Conservation (phyloP, 2,888 invertebrate species). For the Nomada hirtipes region DNA sequence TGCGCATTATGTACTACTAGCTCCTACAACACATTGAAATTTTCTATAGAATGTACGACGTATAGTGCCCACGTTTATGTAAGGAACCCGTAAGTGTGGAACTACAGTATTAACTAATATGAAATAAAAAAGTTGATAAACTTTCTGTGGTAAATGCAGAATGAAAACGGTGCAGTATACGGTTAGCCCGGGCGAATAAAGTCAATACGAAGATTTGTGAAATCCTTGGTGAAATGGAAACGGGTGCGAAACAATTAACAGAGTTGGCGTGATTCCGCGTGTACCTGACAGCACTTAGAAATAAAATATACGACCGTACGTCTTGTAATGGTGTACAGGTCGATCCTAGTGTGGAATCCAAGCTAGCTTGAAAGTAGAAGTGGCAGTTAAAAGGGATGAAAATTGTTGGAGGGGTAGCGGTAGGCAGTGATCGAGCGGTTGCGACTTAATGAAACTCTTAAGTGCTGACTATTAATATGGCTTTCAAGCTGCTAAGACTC, state of each 20-base stretch:
- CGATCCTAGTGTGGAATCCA: constrained; percentile 9
- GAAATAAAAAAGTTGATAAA: no score
- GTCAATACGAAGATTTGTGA: background rate
- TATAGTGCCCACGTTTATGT: no score
- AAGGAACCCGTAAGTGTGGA: no score
- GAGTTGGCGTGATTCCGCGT: background rate
- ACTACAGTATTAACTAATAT: no score
- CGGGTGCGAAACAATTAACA: background rate
- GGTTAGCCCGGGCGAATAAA: background rate
- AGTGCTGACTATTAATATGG: constrained; percentile 83
- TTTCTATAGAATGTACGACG: no score
- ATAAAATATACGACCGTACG: constrained; percentile 12
- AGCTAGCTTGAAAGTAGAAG: constrained; percentile 33
- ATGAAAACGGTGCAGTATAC: no score
- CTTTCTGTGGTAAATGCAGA: no score
- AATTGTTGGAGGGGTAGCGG: constrained; percentile 66
- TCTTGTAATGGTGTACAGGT: background rate
- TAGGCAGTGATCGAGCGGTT: constrained; percentile 81
- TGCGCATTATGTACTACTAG: no score
- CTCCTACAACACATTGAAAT: no score
- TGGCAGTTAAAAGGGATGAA: constrained; percentile 62
- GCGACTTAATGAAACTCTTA: constrained; percentile 83
- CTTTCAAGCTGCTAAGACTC: constrained; percentile 75
- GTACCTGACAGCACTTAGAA: constrained; percentile 7
- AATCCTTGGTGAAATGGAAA: background rate